Evolutionary conservation across 2,797 vertebrate genomes (phyloP).

Genomic region (Gallirallus australis): DNA sequence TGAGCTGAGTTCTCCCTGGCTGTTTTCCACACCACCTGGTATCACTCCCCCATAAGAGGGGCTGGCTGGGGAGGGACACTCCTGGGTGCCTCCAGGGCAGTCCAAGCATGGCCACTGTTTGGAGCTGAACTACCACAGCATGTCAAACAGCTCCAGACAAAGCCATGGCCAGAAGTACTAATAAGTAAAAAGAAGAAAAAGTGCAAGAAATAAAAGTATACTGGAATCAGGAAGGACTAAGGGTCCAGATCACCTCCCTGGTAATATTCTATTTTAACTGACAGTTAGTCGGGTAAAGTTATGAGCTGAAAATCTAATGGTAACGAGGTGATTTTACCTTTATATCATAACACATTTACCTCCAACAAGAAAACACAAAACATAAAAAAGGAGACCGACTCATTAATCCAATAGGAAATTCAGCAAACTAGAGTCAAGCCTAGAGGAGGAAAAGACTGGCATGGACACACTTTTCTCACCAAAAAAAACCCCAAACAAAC

Average conservation of each 20-base stretch:
- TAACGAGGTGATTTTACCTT: neutral
- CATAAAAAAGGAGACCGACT: neutral
- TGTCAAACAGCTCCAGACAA: conserved; percentile 14
- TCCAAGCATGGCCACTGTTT: no score
- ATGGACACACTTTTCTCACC: neutral
- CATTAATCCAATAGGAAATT: neutral
- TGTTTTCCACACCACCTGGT: no score
- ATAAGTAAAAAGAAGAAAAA: neutral
- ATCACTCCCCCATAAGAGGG: no score
- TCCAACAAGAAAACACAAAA: conserved; percentile 6
- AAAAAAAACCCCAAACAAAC: neutral
- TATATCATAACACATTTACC: neutral
- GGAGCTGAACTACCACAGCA: no score
- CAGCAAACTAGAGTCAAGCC: neutral
- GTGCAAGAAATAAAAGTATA: neutral
- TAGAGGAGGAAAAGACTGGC: neutral
- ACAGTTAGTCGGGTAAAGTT: neutral
- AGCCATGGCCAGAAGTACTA: neutral
- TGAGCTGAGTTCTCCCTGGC: no score
- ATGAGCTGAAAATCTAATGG: neutral
- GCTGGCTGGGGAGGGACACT: no score
- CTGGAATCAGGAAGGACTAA: neutral
- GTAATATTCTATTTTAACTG: neutral
- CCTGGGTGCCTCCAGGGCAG: no score
- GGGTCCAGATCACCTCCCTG: neutral